phyloP scores from a whole-genome alignment of 2,113 vertebrate species.

The Bettongia penicillata region DNA sequence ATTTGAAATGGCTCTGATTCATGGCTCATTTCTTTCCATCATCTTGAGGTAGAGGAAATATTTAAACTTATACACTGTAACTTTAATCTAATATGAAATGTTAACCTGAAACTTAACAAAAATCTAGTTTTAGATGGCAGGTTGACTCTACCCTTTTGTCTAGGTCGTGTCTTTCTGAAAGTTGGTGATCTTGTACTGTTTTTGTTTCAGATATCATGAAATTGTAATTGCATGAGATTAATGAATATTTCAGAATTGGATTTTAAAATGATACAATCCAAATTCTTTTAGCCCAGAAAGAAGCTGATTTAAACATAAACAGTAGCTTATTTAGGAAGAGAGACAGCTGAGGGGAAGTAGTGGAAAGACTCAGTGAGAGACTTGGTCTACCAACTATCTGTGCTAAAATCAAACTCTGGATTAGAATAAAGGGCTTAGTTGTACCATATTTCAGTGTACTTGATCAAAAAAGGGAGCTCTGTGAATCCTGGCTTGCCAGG shows the following conservation, averaged over 20 bases:
- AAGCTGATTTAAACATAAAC: slow-evolving; percentile 12
- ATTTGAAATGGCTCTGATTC: slow-evolving; percentile 8
- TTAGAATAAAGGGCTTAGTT: background rate
- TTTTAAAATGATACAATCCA: background rate
- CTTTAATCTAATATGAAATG: background rate
- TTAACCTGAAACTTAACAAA: slow-evolving; percentile 20
- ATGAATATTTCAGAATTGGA: background rate
- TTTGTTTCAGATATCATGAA: background rate
- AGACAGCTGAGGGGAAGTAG: slow-evolving; percentile 34
- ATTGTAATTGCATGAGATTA: background rate
- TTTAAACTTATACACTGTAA: background rate
- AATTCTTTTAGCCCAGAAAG: slow-evolving; percentile 7
- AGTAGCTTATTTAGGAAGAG: background rate
- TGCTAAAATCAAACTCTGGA: slow-evolving; percentile 7
- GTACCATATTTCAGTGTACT: background rate
- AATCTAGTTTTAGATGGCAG: background rate
- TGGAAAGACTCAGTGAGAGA: background rate
- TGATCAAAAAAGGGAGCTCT: background rate
- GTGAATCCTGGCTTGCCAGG: background rate
- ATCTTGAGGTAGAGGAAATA: background rate
- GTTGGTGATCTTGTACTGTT: background rate
- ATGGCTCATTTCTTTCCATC: background rate
- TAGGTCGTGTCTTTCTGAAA: slow-evolving; percentile 22
- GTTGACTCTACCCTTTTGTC: slow-evolving; percentile 26
- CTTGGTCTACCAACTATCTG: background rate